Conservation (phyloP, 2,888 invertebrate genomes). For the Aporophyla nigra region DNA sequence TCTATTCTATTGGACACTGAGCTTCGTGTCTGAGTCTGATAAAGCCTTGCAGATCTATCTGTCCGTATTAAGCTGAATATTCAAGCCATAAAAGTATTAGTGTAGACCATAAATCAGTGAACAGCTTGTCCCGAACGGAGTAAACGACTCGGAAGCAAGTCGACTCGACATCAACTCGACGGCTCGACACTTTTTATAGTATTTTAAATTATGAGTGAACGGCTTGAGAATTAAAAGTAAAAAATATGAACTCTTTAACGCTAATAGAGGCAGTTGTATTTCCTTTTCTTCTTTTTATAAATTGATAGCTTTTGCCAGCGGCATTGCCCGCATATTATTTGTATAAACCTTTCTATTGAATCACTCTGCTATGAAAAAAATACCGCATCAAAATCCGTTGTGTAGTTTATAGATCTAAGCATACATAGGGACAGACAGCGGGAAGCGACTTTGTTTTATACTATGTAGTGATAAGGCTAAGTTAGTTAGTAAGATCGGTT, state of each 20-base stretch:
- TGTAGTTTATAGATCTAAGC: no score
- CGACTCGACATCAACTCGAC: slow-evolving; percentile 20
- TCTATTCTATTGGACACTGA: not conserved
- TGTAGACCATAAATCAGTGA: slow-evolving; percentile 23
- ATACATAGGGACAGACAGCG: no score
- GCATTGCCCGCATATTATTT: no score
- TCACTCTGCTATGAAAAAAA: no score
- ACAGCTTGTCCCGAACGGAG: slow-evolving; percentile 10
- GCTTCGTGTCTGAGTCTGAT: not conserved
- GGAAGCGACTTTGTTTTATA: no score
- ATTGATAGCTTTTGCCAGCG: no score
- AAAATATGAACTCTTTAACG: not conserved
- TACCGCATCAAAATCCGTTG: no score
- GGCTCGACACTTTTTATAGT: not conserved
- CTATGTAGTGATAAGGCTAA: no score
- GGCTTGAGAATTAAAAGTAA: not conserved
- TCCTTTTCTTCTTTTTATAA: not conserved
- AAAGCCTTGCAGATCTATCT: not conserved
- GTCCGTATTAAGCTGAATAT: not conserved
- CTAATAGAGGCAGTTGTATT: not conserved
- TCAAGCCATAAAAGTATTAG: slow-evolving; percentile 4
- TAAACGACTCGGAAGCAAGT: slow-evolving; percentile 33
- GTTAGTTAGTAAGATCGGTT: no score
- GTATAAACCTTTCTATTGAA: no score
- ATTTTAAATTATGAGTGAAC: slow-evolving; percentile 2